A percentile compares a stretch with the other conserved stretches of the same genome.
Evolutionary conservation across 2,888 invertebrate genomes (phyloP).

Genomic region (Neoascia interrupta): DNA sequence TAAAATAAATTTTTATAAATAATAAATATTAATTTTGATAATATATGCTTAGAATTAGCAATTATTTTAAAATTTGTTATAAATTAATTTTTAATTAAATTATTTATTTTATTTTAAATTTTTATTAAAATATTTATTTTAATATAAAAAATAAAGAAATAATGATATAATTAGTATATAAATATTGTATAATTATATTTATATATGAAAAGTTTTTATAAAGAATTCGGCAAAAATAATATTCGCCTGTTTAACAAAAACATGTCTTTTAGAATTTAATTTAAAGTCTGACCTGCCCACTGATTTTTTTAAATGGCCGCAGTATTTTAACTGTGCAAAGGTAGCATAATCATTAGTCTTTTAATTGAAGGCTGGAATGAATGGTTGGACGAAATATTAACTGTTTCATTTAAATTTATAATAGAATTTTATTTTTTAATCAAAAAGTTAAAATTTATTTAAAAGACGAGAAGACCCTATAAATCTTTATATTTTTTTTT

Average conservation of each 20-base stretch:
- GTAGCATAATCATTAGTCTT: conserved; percentile 90
- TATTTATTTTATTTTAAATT: conserved; percentile 79
- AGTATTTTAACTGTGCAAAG: conserved; percentile 89
- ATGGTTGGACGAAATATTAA: conserved; percentile 85
- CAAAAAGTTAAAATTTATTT: conserved; percentile 84
- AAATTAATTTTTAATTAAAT: conserved; percentile 81
- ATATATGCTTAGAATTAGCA: conserved; percentile 83
- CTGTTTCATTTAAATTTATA: no score
- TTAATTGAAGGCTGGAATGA: conserved; percentile 90
- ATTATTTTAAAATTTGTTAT: conserved; percentile 80
- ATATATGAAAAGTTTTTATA: no score
- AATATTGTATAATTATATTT: no score
- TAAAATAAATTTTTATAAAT: conserved; percentile 82
- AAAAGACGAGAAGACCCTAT: conserved; percentile 90
- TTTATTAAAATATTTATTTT: conserved; percentile 79
- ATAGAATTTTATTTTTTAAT: no score
- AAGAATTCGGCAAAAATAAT: no score
- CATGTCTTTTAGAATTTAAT: no score
- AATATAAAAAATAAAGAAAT: conserved; percentile 80
- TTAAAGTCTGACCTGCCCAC: conserved; percentile 87
- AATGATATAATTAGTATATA: no score
- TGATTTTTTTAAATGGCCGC: conserved; percentile 88
- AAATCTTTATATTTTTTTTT: conserved; percentile 83
- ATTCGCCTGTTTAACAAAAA: no score
- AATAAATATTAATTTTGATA: conserved; percentile 78